phyloP scores from a whole-genome alignment of 2,888 invertebrate genomes.

The Agrochola macilenta region DNA sequence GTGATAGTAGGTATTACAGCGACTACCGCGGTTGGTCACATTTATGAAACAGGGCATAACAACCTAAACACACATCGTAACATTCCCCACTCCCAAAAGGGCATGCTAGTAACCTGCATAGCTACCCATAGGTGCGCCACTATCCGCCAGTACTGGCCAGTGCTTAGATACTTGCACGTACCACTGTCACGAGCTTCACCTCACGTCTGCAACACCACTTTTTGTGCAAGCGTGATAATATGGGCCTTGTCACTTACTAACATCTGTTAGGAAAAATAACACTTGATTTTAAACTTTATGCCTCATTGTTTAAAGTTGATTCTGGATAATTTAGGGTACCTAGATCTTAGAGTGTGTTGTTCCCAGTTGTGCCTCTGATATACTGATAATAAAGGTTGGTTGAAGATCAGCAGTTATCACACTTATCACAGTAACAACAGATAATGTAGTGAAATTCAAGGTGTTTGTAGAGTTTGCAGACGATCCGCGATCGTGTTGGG shows the following conservation, averaged over 20 bases:
- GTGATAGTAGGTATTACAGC: not conserved
- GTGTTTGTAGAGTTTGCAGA: conserved; percentile 18
- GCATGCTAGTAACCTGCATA: not conserved
- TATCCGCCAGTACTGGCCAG: conserved; percentile 9
- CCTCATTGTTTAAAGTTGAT: not conserved
- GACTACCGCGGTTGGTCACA: not conserved
- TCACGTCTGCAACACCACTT: conserved; percentile 56
- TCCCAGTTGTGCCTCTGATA: conserved; percentile 6
- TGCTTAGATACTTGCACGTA: conserved; percentile 46
- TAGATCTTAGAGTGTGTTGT: not conserved
- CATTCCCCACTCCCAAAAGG: not conserved
- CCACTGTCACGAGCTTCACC: conserved; percentile 52
- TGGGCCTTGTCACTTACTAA: conserved; percentile 30
- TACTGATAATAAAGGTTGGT: conserved; percentile 32
- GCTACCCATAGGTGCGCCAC: not conserved
- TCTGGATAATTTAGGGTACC: not conserved
- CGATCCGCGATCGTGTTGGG: conserved; percentile 15
- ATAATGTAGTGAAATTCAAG: conserved; percentile 23
- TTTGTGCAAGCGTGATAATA: conserved; percentile 49
- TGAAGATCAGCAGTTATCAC: conserved; percentile 19
- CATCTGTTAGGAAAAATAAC: not conserved
- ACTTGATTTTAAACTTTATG: not conserved
- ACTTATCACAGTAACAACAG: conserved; percentile 24
- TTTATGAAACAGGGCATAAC: not conserved
- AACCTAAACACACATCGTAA: not conserved